Evolutionary conservation across 1,140 invertebrate genomes (phyloP), one percentile per base, ranked within the genome.

Genomic region (Delia radicum): DNA sequence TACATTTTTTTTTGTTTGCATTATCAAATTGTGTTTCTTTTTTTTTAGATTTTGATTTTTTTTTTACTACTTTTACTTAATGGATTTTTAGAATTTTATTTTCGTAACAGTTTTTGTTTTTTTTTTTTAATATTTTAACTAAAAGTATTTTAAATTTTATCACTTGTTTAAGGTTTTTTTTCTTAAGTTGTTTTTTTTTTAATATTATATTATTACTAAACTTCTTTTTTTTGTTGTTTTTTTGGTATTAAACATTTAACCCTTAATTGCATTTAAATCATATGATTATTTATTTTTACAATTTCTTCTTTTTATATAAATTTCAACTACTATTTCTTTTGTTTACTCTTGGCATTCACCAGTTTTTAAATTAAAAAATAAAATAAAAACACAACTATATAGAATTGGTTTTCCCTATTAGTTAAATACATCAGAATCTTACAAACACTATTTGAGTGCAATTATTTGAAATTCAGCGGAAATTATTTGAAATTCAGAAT

Each of bases 1-100:
- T 79, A 76, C 77, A 31, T 18, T 67, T 74, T 24, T 79, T 74
- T 80, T 81, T 69, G 75, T 76, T 61, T 42, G n/a, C n/a, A n/a
- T n/a, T n/a, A 15, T 5, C 6, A 42, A 10, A 42, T 42, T 42
- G n/a, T n/a, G n/a, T n/a, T n/a, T n/a, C n/a, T 42, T 42, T 79
- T 77, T 15, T 76, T 74, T 74, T 76, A 77, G 55, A 76, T 76
- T 3, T 74, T n/a, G n/a, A n/a, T n/a, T 72, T 12, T 63, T n/a
- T 13, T 76, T 76, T 27, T 46, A 24, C 55, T 61, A 21, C 28
- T 31, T 29, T 65, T 63, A 26, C 1, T 63, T 65, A 29, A 28
- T 65, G 62, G 62, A 27, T 27, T 69, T 69, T 33, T 69, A 29
- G 18, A 69, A 33, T 69, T 63, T 31, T 37, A 21, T 69, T 69